Base-by-base conservation (phyloP, 1,140 invertebrate genomes). In the Zaprionus capensis region DNA sequence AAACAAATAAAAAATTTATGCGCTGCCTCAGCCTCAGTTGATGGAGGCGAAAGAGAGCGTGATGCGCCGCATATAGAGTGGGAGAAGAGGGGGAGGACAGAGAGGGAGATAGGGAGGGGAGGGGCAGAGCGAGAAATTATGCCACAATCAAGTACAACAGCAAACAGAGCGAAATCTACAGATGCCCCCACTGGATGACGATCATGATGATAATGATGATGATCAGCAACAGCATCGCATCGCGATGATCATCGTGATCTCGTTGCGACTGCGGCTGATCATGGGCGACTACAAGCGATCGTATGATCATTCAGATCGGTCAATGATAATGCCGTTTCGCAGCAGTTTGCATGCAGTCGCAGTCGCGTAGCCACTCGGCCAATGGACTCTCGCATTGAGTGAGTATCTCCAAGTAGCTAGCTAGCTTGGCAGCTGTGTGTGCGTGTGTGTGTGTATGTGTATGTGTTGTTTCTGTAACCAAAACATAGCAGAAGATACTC, bases 1-100 rank as follows among this genome's bases (percentile, higher is more conserved):
- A 90, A 88, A 90, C 81, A 90, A 90, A 88, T 90, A 84, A 88
- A 88, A 88, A 81, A 87, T 78, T 72, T 88, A 87, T 87, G 81
- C 77, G 81, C 71, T 88, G 80, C 80, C 63, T 61, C 71, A 17
- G 41, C n/a, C 41, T 46, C 41, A 9, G n/a, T n/a, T 46, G 41
- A 46, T 46, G 41, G 41, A 46, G 41, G 41, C 41, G 41, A 46
- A 46, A 46, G 41, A 46, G 41, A 46, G 41, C 41, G 41, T 46
- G 41, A 46, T 46, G 41, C 41, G 41, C 41, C 2, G 41, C 7
- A 2, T n/a, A 17, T n/a, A 63, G 56, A 22, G 38, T 14, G 31
- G 69, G 28, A 34, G 34, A 20, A 28, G 49, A 26, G 38, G 24
- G 2, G 7, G 41, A 12, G 24, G 61, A 11, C 17, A 24, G 17